Evolutionary conservation across 2,888 invertebrate species (phyloP), one percentile per base, ranked within the genome.

Genomic region (Raillietiella orientalis): DNA sequence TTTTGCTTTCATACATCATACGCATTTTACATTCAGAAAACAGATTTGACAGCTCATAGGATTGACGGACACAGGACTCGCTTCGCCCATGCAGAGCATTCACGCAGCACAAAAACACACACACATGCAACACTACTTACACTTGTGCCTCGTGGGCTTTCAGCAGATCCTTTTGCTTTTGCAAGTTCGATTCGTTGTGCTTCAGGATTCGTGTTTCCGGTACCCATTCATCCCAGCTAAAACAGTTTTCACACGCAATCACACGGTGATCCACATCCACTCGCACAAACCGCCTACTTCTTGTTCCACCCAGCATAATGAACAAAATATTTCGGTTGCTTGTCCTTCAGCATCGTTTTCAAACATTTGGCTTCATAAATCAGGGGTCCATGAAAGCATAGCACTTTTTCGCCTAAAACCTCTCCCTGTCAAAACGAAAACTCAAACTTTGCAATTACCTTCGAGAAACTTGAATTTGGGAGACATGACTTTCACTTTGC

Each of bases 261-360:
- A 6, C 12, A 10, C 22, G 10, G 5, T 6, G 10, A 22, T 9
- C 5, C 12, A 10, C 6, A 8, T 6, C 12, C 6, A 22, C n/a
- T 22, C 10, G 5, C 10, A 6, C 10, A 22, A 22, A 22, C 12
- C 12, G 6, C 22, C n/a, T 55, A 84, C 79, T 77, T 87, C 54
- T 87, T 90, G 44, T 82, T 90, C 90, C 90, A 90, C 2, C 87
- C 87, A 35, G 79, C 79, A 46, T 90, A 90, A 47, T 90, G 90
- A 34, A 90, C 79, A 31, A 75, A 65, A 49, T 87, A 87, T 41
- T 72, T 65, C 5, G 74, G 58, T 46, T 66, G 65, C 46, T 77
- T 77, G 36, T 79, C 77, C 45, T 74, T 75, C 3, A 64, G 62
- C 33, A 69, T 53, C 27, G 64, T 61, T 49, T 75, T 77, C 14